Evolutionary conservation across 2,888 invertebrate genomes (phyloP), one percentile per base, ranked within the genome.

Genomic region (Drosophila koepferae): DNA sequence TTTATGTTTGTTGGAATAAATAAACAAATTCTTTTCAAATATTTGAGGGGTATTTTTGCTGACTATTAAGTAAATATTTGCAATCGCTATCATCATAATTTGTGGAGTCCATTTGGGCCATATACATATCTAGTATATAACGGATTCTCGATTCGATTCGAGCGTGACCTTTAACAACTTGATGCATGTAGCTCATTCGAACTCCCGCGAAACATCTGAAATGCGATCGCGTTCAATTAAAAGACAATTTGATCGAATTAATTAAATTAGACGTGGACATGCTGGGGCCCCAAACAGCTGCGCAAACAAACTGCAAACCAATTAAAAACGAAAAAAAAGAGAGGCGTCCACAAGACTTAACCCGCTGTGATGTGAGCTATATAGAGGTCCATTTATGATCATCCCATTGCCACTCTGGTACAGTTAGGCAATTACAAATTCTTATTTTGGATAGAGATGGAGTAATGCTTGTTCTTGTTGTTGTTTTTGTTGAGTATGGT

Each of bases 171-270:
- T 80, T 71, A 20, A 12, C 44, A 55, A 23, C 40, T 59, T 34
- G 18, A 28, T 44, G 61, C 63, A 28, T 44, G 61, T 68, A 59
- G 67, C 38, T 55, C 12, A 36, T 28, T 53, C 38, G 61, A 78
- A 72, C 56, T 68, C 41, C 63, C 66, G 63, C 73, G 46, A 72
- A 55, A 48, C 34, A 59, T 62, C 16, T 71, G 76, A 58, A 87
- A 78, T 54, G 60, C 60, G 88, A 86, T 87, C 86, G 72, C 66
- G 55, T 88, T 86, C 90, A 86, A 86, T 86, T 86, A 86, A 86
- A 90, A 90, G 86, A 85, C 86, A 89, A 87, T 86, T 86, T 88
- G 48, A 85, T 86, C 86, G 82, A 89, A 90, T 89, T 89, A 89
- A 86, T 90, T 82, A 67, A 86, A 89, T 89, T 84, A 72, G 72